Conservation (phyloP, 2,888 invertebrate genomes). For the Charanyca ferruginea region DNA sequence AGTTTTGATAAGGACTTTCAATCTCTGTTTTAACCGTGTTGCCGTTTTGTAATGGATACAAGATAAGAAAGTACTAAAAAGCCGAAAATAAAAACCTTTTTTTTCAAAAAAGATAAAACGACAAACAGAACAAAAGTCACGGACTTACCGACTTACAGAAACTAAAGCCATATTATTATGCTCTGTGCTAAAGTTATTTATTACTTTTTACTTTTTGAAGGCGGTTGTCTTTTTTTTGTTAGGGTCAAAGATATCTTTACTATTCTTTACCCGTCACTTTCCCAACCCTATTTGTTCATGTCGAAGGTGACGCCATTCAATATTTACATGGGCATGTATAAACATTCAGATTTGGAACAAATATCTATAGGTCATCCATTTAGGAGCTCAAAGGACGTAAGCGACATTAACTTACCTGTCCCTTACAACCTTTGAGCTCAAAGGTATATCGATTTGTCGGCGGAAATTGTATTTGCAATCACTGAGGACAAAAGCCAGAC, state of each 20-base stretch:
- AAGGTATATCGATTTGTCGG: slow-evolving; percentile 33
- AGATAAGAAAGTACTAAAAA: no score
- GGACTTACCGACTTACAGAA: no score
- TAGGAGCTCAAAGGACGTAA: slow-evolving; percentile 32
- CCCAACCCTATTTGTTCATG: slow-evolving; percentile 26
- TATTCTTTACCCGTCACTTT: slow-evolving; percentile 1
- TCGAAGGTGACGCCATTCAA: slow-evolving; percentile 15
- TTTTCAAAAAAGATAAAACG: no score
- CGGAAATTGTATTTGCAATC: slow-evolving; percentile 41
- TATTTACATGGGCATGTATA: slow-evolving; percentile 28
- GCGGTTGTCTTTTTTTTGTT: no score
- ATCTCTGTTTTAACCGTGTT: no score
- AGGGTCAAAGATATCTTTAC: slow-evolving; percentile 5
- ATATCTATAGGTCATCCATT: slow-evolving; percentile 39
- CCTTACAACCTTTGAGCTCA: slow-evolving; percentile 31
- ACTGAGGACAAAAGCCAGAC: slow-evolving; percentile 22
- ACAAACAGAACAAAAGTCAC: no score
- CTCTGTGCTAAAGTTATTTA: no score
- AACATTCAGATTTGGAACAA: slow-evolving; percentile 32
- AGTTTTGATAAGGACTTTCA: no score
- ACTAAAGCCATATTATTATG: no score
- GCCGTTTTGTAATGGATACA: no score
- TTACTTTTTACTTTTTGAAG: no score
- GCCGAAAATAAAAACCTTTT: no score
- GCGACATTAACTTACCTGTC: slow-evolving; percentile 11